Percentiles rank a stretch among this genome's conserved stretches.
Evolutionary conservation across 2,797 vertebrate species (phyloP).

Genomic region (Catharus ustulatus): DNA sequence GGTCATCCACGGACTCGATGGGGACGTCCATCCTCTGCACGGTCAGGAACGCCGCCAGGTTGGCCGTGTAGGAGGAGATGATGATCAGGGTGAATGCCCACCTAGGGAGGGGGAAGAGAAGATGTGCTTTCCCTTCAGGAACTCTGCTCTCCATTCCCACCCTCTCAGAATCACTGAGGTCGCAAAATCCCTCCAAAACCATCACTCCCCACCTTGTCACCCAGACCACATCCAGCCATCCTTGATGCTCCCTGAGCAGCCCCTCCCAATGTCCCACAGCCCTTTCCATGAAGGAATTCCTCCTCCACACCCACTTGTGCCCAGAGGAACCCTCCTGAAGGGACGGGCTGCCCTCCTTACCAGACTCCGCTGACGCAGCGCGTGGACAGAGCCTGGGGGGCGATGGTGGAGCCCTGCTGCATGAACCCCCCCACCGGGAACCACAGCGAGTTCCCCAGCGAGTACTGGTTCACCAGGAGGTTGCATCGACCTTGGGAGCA

Average conservation of each 20-base stretch:
- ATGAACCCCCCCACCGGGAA: constrained; percentile 98
- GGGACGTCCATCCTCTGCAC: constrained; percentile 98
- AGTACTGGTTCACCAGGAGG: constrained; percentile 97
- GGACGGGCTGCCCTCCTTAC: constrained; percentile 76
- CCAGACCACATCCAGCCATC: not conserved
- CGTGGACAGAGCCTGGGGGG: constrained; percentile 93
- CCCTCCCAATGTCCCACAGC: accelerated
- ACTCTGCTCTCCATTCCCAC: not conserved
- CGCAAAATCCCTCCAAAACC: not conserved
- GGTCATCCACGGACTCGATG: constrained; percentile 96
- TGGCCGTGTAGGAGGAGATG: constrained; percentile 98
- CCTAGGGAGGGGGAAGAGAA: constrained; percentile 73
- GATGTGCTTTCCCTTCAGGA: not conserved
- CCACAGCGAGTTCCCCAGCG: constrained; percentile 97
- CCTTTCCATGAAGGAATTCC: not conserved
- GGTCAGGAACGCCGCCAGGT: constrained; percentile 96
- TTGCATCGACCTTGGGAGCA: constrained; percentile 93
- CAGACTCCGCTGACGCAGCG: constrained; percentile 98
- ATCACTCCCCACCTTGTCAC: accelerated
- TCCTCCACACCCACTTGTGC: not conserved
- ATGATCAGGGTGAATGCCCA: constrained; percentile 99
- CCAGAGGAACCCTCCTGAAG: not conserved
- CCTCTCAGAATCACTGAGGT: not conserved
- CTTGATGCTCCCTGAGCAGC: not conserved
- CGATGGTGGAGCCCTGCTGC: constrained; percentile 98